Percentiles rank a stretch among this genome's conserved stretches.
Evolutionary conservation across 2,797 vertebrate species (phyloP).

Genomic region (Prionace glauca): DNA sequence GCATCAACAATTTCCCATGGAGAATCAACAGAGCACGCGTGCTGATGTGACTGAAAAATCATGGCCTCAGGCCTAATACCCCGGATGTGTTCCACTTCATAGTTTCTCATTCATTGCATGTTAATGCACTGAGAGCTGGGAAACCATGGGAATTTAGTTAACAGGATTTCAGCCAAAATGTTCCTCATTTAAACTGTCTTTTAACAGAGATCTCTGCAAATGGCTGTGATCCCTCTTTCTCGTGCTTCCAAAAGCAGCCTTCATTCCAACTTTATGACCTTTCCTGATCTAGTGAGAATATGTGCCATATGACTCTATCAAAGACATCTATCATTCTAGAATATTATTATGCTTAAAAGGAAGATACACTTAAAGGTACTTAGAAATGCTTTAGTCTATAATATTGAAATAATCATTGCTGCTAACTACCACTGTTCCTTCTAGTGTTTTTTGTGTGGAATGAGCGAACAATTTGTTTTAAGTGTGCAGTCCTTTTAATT

Average conservation of each 20-base stretch:
- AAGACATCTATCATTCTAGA: not conserved
- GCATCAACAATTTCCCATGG: conserved; percentile 50
- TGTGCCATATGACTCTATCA: not conserved
- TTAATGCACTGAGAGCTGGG: conserved; percentile 48
- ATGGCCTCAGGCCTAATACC: conserved; percentile 52
- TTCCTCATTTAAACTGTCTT: conserved; percentile 26
- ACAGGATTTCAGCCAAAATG: conserved; percentile 35
- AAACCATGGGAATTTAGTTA: conserved; percentile 55
- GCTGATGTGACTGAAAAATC: conserved; percentile 51
- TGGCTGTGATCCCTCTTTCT: not conserved
- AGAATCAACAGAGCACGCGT: conserved; percentile 48
- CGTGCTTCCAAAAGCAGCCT: not conserved
- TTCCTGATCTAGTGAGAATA: not conserved
- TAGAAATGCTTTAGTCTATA: not conserved
- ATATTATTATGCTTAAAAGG: not conserved
- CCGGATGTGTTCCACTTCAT: conserved; percentile 53
- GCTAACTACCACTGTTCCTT: not conserved
- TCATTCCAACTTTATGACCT: not conserved
- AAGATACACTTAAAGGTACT: not conserved
- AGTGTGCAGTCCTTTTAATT: not conserved
- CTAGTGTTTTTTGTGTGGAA: not conserved
- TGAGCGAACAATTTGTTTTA: not conserved
- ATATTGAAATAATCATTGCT: not conserved
- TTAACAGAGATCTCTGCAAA: not conserved
- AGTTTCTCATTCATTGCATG: conserved; percentile 53